Base-by-base conservation (phyloP, 2,113 vertebrate genomes). In the Hemiscyllium ocellatum region DNA sequence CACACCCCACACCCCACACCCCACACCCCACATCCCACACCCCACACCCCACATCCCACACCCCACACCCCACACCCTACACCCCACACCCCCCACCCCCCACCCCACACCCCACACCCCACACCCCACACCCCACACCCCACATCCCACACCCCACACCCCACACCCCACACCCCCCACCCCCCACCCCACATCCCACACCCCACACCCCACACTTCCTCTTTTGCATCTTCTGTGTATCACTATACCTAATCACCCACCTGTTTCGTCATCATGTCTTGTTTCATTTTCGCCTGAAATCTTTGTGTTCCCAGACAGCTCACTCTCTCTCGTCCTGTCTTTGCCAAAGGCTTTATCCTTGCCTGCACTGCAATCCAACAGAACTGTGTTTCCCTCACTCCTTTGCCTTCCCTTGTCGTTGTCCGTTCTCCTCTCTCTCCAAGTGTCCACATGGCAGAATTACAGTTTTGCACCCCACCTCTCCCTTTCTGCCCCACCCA, bases 171-270 rank as follows among this genome's bases (percentile, higher is more conserved):
- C 52, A 2, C 2, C 52, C 52, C 6, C 56, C 87, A 33, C 42
- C 85, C 85, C 42, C n/a, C n/a, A n/a, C n/a, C n/a, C n/a, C n/a
- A n/a, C n/a, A n/a, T n/a, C n/a, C n/a, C n/a, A n/a, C n/a, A 98
- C 98, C 98, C 69, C 69, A 24, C 97, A 3, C 29, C 29, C 72
- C 72, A 33, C 12, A 96, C 97, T 97, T 98, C 98, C 96, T 97
- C 96, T 97, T 97, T 98, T 97, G 97, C 97, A 97, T 97, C 97
- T 98, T n/a, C 97, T 97, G 42, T 95, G 96, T 98, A 97, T 97
- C 97, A 96, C 42, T 24, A 37, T 24, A 87, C 50, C 85, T 47
- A 50, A 52, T 50, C 52, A 24, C 86, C 22, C 3, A 10, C 50
- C 6, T 47, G 52, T 72, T 93, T 70, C 66, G n/a, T 94, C 42